Evolutionary conservation across 2,888 invertebrate genomes (phyloP).

Genomic region (Nomada ferruginata): DNA sequence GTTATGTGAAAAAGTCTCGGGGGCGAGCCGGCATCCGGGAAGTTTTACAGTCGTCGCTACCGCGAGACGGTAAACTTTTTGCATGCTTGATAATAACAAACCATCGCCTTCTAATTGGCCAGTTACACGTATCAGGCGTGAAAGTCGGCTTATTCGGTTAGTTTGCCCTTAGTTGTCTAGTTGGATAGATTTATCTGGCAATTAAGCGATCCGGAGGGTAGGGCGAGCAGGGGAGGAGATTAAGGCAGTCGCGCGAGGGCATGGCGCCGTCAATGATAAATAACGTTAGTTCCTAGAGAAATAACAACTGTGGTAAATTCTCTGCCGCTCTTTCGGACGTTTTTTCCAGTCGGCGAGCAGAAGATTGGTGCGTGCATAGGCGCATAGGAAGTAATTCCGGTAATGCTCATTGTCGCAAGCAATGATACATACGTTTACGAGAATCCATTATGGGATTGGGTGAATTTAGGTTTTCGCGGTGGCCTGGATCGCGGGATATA

Average conservation of each 20-base stretch:
- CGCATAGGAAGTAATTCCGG: too few species aligned
- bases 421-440: conserved; percentile 12
- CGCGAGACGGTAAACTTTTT: conserved; percentile 13
- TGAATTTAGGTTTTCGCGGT: conserved; percentile 48
- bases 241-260: conserved; percentile 32
- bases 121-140: conserved; percentile 29
- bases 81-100: conserved; percentile 36
- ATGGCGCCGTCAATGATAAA: conserved; percentile 20
- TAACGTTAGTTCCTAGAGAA: not conserved
- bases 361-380: too few species aligned
- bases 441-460: conserved; percentile 60
- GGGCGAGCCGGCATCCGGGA: not conserved
- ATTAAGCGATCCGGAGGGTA: conserved; percentile 32
- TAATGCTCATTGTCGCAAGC: not conserved
- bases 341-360: too few species aligned
- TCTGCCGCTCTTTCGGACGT: not conserved
- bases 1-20: conserved; percentile 19
- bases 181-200: conserved; percentile 57
- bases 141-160: conserved; percentile 26
- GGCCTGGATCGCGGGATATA: conserved; percentile 34
- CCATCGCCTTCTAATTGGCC: conserved; percentile 30
- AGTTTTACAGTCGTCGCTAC: conserved; percentile 2
- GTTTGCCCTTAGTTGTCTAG: conserved; percentile 33
- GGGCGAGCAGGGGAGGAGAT: conserved; percentile 27
- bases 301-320: not conserved